A percentile compares a stretch with the other conserved stretches of the same genome.
Conservation (phyloP, 1,140 invertebrate species). For the Saccostrea echinata region DNA sequence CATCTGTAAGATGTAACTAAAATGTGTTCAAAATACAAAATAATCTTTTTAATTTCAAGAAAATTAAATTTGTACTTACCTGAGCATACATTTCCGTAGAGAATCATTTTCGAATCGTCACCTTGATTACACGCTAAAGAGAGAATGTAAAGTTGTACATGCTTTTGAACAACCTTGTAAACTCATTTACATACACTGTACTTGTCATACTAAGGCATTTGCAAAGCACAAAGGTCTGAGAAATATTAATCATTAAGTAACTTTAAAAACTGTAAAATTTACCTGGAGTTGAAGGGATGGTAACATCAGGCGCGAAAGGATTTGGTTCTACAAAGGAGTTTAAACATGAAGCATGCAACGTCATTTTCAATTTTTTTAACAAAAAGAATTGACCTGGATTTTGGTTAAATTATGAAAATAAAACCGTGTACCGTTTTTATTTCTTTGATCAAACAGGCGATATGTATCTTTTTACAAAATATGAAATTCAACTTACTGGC, state of each 20-base stretch:
- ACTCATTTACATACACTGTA: too few species aligned
- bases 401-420: too few species aligned
- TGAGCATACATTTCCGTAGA: not conserved
- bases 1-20: not conserved
- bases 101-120: not conserved
- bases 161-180: too few species aligned
- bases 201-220: too few species aligned
- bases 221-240: too few species aligned
- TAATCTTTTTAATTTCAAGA: not conserved
- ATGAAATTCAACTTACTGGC: too few species aligned
- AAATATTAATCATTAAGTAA: too few species aligned
- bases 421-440: too few species aligned
- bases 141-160: not conserved
- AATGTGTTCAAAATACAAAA: not conserved
- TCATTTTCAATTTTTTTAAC: not conserved
- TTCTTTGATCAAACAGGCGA: too few species aligned
- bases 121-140: not conserved
- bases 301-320: not conserved
- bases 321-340: not conserved
- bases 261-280: not conserved
- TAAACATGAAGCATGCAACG: not conserved
- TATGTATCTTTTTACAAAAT: too few species aligned
- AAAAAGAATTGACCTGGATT: not conserved
- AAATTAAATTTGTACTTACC: not conserved
- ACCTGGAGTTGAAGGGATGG: constrained; percentile 5